Percentiles rank a stretch among this genome's conserved stretches.
Conservation (phyloP, 2,113 vertebrate genomes). For the Etia nguti region DNA sequence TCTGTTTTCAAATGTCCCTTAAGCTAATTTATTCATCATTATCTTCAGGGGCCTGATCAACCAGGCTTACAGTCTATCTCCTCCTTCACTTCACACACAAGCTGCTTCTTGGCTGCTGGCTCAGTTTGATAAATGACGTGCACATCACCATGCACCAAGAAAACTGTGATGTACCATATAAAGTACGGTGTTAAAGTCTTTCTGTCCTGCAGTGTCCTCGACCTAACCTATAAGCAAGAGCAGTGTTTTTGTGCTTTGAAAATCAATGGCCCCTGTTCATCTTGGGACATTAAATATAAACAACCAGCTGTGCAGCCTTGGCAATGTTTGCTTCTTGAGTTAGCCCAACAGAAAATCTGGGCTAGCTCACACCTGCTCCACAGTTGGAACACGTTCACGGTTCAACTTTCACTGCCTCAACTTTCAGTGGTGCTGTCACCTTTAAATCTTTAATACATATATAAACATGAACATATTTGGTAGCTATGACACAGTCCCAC, state of each 20-base stretch:
- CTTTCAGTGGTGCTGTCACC: not conserved
- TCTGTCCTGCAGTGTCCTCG: not conserved
- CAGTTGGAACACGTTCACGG: not conserved
- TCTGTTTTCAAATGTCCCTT: not conserved
- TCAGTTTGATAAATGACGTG: constrained; percentile 1
- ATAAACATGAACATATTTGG: not conserved
- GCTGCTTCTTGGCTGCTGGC: not conserved
- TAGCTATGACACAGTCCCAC: not conserved
- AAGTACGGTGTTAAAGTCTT: not conserved
- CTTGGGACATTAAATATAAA: constrained; percentile 21
- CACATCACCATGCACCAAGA: not conserved
- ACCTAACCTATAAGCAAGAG: not conserved
- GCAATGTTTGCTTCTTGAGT: not conserved
- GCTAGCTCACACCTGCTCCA: not conserved
- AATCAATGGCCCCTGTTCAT: not conserved
- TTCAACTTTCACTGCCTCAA: not conserved
- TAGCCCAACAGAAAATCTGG: not conserved
- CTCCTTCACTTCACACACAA: not conserved
- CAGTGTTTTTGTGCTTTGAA: not conserved
- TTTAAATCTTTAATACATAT: not conserved
- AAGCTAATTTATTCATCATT: not conserved
- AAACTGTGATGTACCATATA: not conserved
- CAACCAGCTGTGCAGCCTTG: constrained; percentile 7
- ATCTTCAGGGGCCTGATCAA: not conserved
- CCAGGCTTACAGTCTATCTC: not conserved